Conservation (phyloP, 2,113 vertebrate genomes). For the Cyphotilapia sp. region DNA sequence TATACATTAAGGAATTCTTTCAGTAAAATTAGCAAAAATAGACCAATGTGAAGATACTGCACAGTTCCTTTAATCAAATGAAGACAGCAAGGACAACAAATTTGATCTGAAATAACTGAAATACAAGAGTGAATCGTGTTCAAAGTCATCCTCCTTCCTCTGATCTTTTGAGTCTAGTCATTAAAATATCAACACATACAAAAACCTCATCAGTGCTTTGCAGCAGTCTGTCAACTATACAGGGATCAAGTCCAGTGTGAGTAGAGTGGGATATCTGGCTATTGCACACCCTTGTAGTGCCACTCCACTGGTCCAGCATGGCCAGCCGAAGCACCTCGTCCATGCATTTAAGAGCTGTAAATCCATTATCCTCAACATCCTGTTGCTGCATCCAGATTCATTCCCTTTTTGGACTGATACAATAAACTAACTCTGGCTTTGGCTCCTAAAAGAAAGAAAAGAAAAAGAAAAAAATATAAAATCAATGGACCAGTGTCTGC, state of each 20-base stretch:
- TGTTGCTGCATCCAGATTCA: background rate
- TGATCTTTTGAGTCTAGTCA: background rate
- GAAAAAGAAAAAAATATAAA: background rate
- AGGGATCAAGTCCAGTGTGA: background rate
- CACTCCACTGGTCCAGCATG: background rate
- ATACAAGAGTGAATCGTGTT: background rate
- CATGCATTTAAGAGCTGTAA: too few species aligned
- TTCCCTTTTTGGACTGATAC: background rate
- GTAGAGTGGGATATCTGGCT: background rate
- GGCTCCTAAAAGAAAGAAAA: background rate
- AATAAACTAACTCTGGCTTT: background rate
- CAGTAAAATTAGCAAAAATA: background rate
- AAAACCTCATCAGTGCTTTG: background rate
- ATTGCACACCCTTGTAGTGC: background rate
- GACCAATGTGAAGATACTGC: background rate
- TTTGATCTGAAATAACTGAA: background rate
- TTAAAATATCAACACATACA: background rate
- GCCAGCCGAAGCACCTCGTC: background rate
- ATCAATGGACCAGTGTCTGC: background rate
- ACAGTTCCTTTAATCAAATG: background rate
- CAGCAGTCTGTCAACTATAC: background rate
- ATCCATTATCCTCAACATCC: too few species aligned
- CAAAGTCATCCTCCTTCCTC: background rate
- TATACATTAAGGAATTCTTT: background rate
- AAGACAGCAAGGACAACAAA: background rate